A percentile compares a stretch with the other conserved stretches of the same genome.
Evolutionary conservation across 2,888 invertebrate genomes (phyloP).

Genomic region (Linyphia triangularis): DNA sequence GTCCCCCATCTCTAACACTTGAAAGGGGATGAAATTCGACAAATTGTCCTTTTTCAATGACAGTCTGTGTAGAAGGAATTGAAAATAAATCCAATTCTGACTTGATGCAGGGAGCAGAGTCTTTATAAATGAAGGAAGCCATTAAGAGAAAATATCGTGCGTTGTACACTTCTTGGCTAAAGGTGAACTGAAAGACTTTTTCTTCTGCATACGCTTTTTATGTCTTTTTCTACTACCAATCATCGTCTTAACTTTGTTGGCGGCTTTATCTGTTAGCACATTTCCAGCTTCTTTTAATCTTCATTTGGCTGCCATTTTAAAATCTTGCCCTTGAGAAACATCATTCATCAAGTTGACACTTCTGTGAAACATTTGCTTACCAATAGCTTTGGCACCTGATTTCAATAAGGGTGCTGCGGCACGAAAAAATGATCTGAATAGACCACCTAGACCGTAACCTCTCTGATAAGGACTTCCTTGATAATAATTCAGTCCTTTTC

Average conservation of each 20-base stretch:
- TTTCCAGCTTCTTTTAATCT: conserved; percentile 9
- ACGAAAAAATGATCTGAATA: conserved; percentile 31
- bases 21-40: conserved; percentile 53
- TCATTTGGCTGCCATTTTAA: not conserved
- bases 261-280: not conserved
- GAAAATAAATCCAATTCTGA: conserved; percentile 45
- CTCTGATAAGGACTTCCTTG: conserved; percentile 9
- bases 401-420: conserved; percentile 31
- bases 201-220: not conserved
- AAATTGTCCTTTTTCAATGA: conserved; percentile 33
- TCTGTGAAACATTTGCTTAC: conserved; percentile 41
- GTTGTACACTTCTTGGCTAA: conserved; percentile 15
- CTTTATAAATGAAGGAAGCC: not conserved
- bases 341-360: conserved; percentile 32
- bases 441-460: conserved; percentile 38
- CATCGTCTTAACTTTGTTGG: not conserved
- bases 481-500: conserved; percentile 25
- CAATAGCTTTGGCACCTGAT: conserved; percentile 31
- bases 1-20: conserved; percentile 25
- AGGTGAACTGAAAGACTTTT: not conserved
- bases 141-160: conserved; percentile 14
- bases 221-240: conserved; percentile 37
- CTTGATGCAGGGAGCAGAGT: conserved; percentile 21
- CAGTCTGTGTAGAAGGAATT: not conserved
- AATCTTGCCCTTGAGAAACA: conserved; percentile 15